Evolutionary conservation across 2,888 invertebrate species (phyloP).

Genomic region (Crioceris asparagi): DNA sequence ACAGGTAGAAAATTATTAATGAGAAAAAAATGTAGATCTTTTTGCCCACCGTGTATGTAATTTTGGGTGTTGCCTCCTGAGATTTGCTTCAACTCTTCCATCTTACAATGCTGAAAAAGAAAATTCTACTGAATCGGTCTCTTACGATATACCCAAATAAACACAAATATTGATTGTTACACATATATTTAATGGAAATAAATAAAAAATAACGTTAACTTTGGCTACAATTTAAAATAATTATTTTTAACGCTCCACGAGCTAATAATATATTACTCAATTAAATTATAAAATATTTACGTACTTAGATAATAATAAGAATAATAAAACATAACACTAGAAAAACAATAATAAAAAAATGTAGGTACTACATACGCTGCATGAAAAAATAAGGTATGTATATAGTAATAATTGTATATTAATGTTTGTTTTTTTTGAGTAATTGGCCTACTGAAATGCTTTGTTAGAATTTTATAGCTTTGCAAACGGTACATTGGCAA

Average conservation of each 20-base stretch:
- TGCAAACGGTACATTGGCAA: conserved; percentile 2
- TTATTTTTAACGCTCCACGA: conserved; percentile 25
- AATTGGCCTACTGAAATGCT: conserved; percentile 16
- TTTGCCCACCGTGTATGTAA: too few relatives aligned
- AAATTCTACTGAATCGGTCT: too few relatives aligned
- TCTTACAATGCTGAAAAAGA: too few relatives aligned
- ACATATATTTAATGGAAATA: too few relatives aligned
- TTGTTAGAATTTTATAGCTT: conserved; percentile 3
- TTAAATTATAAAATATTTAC: conserved; percentile 21
- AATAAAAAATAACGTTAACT: conserved; percentile 37
- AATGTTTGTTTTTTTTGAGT: conserved; percentile 8
- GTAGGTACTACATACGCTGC: conserved; percentile 15
- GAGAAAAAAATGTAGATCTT: too few relatives aligned
- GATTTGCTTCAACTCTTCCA: too few relatives aligned
- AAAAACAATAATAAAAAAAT: conserved; percentile 16
- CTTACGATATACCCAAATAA: too few relatives aligned
- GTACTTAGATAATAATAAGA: conserved; percentile 11
- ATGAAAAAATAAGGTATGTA: conserved; percentile 14
- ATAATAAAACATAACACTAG: conserved; percentile 16
- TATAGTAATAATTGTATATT: too few relatives aligned
- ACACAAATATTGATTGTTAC: too few relatives aligned
- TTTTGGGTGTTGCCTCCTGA: too few relatives aligned
- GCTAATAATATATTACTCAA: conserved; percentile 30
- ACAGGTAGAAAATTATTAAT: too few relatives aligned
- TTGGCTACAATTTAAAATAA: conserved; percentile 35